phyloP scores from a whole-genome alignment of 2,113 vertebrate genomes.

The Bubo blakistoni region DNA sequence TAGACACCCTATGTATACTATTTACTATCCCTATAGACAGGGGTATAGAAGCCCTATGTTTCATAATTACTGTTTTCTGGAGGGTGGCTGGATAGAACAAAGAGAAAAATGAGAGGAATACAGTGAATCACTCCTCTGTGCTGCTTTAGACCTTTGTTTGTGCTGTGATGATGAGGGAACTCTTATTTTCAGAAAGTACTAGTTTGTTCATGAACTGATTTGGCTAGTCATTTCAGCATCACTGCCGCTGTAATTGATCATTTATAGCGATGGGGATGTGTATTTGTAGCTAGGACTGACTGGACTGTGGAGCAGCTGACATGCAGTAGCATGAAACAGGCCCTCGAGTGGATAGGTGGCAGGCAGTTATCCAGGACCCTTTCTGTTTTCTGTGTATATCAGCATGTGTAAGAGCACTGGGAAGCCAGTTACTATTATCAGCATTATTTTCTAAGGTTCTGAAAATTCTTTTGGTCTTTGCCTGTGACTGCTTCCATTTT shows the following conservation, averaged over 20 bases:
- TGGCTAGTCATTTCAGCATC: background rate
- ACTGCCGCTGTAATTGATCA: background rate
- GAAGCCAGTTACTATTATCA: background rate
- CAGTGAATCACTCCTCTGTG: background rate
- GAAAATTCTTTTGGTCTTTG: background rate
- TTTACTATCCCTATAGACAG: background rate
- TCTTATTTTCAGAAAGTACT: background rate
- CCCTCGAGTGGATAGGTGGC: background rate
- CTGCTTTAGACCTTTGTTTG: background rate
- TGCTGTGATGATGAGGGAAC: background rate
- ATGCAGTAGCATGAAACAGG: background rate
- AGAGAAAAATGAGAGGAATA: background rate
- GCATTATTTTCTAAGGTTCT: background rate
- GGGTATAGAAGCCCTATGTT: background rate
- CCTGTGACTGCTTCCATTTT: background rate
- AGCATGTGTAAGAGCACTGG: accelerated
- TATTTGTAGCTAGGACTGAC: background rate
- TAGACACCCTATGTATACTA: background rate
- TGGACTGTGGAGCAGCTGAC: background rate
- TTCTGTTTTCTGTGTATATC: background rate
- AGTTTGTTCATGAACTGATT: background rate
- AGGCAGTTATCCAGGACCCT: background rate
- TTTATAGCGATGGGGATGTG: background rate
- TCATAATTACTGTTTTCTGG: background rate
- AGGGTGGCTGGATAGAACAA: background rate